Base-by-base conservation (phyloP, 2,113 vertebrate genomes). In the Eulemur rufifrons region DNA sequence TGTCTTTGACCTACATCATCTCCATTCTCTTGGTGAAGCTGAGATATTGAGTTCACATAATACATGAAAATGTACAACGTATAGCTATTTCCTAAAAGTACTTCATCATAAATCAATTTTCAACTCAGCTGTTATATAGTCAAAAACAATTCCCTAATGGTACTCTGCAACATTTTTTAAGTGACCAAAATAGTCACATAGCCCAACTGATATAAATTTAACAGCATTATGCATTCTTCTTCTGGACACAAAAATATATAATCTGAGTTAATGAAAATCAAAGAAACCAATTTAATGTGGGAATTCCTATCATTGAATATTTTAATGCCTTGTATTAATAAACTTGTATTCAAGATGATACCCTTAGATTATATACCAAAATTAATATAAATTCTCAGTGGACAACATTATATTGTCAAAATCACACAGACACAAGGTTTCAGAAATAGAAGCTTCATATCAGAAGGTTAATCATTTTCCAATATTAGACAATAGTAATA, bases 321-420 rank as follows among this genome's bases (percentile, higher is more conserved):
- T 73, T 89, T 45, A 95, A 94, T 81, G 47, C 37, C 54, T 83
- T 81, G 2, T 82, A 91, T 89, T 91, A 93, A 23, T 82, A 96
- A 97, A 89, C 21, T 39, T 73, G 2, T 90, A 88, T 93, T 89
- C 52, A n/a, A 95, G 15, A 56, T 92, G 94, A 93, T 89, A 93
- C n/a, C n/a, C 71, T 66, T 14, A 29, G 42, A 92, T 94, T 93
- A 81, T 66, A 56, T 13, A 29, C 27, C 27, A 11, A 80, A 80
- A 95, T 91, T 73, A 88, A 91, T 95, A 37, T 86, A 83, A 52
- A 89, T 94, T 91, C 71, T 95, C 92, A 83, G 1, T 91, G 73
- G 61, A 91, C 52, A 92, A 50, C 3, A 63, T 25, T 66, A 18
- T 56, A 61, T 18, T 73, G 39, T 83, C 74, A 95, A 92, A 68